phyloP scores from a whole-genome alignment of 2,113 vertebrate genomes.

The Cebus imitator region DNA sequence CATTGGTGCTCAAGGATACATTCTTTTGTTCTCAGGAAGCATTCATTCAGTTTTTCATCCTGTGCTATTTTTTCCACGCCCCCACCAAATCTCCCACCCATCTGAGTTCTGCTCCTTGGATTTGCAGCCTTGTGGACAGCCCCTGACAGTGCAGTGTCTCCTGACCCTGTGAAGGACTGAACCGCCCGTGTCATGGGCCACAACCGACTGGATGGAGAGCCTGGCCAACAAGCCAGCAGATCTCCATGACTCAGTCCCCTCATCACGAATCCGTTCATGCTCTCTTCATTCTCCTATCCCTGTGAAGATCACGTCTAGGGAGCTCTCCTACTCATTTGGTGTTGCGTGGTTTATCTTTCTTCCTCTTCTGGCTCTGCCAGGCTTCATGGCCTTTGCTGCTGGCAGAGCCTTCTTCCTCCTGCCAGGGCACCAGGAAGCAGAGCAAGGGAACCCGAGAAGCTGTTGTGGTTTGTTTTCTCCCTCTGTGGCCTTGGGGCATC shows the following conservation, averaged over 20 bases:
- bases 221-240: background rate
- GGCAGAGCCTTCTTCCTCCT: background rate
- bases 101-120: background rate
- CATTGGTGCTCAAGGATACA: background rate
- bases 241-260: background rate
- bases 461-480: background rate
- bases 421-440: background rate
- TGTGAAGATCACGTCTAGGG: background rate
- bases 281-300: background rate
- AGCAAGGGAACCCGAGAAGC: background rate
- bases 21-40: background rate
- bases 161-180: background rate
- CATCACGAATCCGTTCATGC: background rate
- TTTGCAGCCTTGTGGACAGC: background rate
- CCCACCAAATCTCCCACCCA: no score
- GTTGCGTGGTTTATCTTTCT: background rate
- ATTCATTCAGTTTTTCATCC: background rate
- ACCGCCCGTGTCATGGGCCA: background rate
- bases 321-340: background rate
- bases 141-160: background rate
- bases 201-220: background rate
- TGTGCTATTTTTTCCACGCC: background rate
- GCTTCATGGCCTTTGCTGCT: background rate
- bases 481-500: background rate
- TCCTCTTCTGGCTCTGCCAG: background rate